These are phyloP conservation scores for Ceyx erithaca DNA, from an alignment of 2,797 vertebrate genomes.

Conservation along the genomic window DNA sequence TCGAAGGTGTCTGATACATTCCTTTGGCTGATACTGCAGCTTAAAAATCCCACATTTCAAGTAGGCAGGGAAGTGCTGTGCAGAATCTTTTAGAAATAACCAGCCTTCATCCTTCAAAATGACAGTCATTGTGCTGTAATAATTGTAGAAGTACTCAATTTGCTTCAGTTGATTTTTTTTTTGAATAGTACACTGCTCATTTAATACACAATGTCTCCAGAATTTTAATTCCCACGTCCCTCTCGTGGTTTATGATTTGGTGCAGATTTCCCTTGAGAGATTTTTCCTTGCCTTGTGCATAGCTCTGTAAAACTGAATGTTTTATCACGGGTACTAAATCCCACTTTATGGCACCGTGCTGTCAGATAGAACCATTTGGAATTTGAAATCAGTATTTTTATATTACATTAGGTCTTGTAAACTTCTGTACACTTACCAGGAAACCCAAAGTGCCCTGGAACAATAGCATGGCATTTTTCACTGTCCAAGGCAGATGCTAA, in stretches of 20 bases:
- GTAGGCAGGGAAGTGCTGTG: conserved; percentile 24
- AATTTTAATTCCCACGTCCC: conserved; percentile 32
- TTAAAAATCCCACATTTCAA: conserved; percentile 56
- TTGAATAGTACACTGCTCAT: conserved; percentile 8
- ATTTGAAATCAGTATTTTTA: conserved; percentile 9
- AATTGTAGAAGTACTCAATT: conserved; percentile 50
- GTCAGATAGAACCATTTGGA: neutral
- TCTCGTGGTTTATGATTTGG: conserved; percentile 50
- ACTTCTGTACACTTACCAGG: neutral
- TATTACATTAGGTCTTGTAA: neutral
- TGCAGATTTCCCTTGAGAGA: conserved; percentile 45
- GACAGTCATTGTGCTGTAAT: conserved; percentile 66
- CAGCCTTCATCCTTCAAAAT: conserved; percentile 60
- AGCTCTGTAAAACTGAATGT: neutral
- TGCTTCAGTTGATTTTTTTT: conserved; percentile 45
- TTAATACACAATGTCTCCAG: conserved; percentile 23
- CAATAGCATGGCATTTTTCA: neutral
- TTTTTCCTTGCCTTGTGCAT: conserved; percentile 17
- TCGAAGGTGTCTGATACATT: conserved; percentile 59
- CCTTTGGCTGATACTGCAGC: conserved; percentile 61
- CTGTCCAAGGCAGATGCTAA: neutral
- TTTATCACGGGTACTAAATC: neutral
- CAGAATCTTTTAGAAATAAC: conserved; percentile 60
- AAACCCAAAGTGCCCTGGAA: neutral
- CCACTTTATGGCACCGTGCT: conserved; percentile 16